These are phyloP conservation scores for Emys orbicularis DNA, from an alignment of 2,797 vertebrate genomes.

Conservation along the genomic window DNA sequence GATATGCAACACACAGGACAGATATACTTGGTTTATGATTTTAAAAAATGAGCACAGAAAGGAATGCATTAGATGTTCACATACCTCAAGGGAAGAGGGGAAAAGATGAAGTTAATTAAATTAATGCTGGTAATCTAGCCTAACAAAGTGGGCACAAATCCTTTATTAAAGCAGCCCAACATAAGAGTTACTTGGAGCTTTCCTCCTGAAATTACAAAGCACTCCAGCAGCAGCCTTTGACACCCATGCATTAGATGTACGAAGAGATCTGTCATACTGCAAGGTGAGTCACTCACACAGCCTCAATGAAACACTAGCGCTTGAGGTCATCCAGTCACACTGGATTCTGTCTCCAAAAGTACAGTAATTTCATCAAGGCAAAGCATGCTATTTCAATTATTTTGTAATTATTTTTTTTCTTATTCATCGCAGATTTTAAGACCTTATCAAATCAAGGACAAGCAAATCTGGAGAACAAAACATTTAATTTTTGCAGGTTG, in stretches of 20 bases:
- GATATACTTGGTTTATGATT: accelerated
- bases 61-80: neutral
- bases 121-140: accelerated
- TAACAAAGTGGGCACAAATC: neutral
- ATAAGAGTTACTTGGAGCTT: neutral
- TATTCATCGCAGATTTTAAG: conserved; percentile 20
- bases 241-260: neutral
- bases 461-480: neutral
- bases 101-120: neutral
- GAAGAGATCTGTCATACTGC: conserved; percentile 39
- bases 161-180: neutral
- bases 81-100: neutral
- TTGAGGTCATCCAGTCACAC: conserved; percentile 57
- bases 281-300: conserved; percentile 61
- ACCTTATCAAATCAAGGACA: conserved; percentile 29
- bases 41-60: neutral
- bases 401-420: neutral
- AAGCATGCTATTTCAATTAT: conserved; percentile 37
- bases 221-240: neutral
- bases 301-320: neutral
- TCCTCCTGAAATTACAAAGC: neutral
- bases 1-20: neutral
- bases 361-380: conserved; percentile 31
- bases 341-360: conserved; percentile 27
- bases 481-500: neutral